A percentile compares a stretch with the other conserved stretches of the same genome.
Conservation (phyloP, 2,797 vertebrate genomes). For the Amphiprion clarkii region DNA sequence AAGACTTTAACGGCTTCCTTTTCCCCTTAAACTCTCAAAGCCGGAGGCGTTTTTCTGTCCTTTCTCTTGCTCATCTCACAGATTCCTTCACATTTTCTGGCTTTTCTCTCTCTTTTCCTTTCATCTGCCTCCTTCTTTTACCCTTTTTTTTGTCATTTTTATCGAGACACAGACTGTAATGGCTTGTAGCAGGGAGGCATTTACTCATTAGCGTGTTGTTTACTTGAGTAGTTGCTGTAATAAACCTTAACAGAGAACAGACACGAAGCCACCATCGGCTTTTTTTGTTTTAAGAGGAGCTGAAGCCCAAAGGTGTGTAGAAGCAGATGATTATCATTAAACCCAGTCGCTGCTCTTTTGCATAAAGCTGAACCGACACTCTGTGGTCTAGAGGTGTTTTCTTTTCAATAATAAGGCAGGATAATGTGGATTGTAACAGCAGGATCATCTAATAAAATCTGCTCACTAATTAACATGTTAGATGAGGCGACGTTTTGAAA, state of each 20-base stretch:
- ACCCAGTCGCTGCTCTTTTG: background rate
- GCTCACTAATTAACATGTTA: background rate
- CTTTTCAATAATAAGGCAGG: background rate
- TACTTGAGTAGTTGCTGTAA: too few relatives aligned
- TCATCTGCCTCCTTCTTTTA: background rate
- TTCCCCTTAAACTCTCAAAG: constrained; percentile 34
- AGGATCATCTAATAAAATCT: too few relatives aligned
- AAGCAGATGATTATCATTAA: background rate
- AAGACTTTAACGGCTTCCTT: constrained; percentile 63
- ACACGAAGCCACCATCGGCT: background rate
- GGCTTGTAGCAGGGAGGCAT: background rate
- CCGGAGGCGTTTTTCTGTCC: background rate
- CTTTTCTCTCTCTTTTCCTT: background rate
- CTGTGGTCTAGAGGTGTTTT: background rate
- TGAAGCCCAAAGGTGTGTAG: background rate
- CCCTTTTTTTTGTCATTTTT: background rate
- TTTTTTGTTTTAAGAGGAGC: background rate
- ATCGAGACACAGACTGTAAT: background rate
- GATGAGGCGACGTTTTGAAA: background rate
- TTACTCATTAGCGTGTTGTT: background rate
- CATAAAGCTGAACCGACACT: background rate
- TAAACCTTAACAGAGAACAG: too few relatives aligned
- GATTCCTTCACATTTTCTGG: constrained; percentile 1
- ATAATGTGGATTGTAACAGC: too few relatives aligned
- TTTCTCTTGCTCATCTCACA: constrained; percentile 22